These are phyloP conservation scores for Miltochrista miniata DNA, from an alignment of 2,888 invertebrate genomes.

Conservation along the genomic window DNA sequence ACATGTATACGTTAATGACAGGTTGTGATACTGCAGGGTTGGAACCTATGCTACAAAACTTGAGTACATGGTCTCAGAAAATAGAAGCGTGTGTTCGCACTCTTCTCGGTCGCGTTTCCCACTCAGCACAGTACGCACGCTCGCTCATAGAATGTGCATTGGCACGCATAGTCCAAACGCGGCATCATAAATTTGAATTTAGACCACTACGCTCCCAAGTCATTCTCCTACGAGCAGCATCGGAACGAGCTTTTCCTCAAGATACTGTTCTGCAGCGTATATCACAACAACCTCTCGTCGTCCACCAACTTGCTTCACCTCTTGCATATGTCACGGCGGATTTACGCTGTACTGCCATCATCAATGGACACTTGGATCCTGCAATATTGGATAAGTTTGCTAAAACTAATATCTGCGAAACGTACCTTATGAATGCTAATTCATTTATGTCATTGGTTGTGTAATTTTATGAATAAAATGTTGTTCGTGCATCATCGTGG, in stretches of 20 bases:
- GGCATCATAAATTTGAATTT: conserved; percentile 16
- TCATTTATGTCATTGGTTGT: background rate
- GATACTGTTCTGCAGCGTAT: conserved; percentile 3
- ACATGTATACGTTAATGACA: conserved; percentile 46
- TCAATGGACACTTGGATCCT: conserved; percentile 43
- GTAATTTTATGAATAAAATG: background rate
- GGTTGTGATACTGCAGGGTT: conserved; percentile 23
- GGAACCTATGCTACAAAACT: conserved; percentile 18
- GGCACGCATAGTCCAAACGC: conserved; percentile 36
- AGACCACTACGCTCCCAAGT: conserved; percentile 40
- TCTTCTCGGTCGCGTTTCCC: conserved; percentile 39
- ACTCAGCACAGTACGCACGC: conserved; percentile 48
- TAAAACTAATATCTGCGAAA: conserved; percentile 45
- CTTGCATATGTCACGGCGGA: conserved; percentile 40
- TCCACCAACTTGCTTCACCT: conserved; percentile 37
- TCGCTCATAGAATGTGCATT: conserved; percentile 44
- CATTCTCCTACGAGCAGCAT: conserved; percentile 32
- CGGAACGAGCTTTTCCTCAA: background rate
- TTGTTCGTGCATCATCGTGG: background rate
- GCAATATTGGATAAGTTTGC: conserved; percentile 37
- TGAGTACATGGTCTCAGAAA: conserved; percentile 44
- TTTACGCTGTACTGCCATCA: conserved; percentile 39
- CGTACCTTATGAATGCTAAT: conserved; percentile 6
- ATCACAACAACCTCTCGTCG: conserved; percentile 18
- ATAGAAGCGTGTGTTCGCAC: conserved; percentile 37